Evolutionary conservation across 2,888 invertebrate species (phyloP).

Genomic region (Meghimatium bilineatum): DNA sequence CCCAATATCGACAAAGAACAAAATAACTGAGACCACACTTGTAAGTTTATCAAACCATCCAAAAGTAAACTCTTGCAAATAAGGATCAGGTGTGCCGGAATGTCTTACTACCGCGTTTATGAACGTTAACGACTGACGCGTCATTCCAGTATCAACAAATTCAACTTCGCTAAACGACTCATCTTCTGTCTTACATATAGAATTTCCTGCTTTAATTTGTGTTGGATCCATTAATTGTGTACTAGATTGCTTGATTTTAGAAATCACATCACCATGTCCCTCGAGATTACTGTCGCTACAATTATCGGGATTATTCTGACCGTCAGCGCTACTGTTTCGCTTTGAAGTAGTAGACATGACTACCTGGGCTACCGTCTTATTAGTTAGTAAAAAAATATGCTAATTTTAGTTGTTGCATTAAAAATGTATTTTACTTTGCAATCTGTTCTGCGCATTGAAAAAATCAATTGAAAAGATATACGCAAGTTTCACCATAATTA

Average conservation of each 20-base stretch:
- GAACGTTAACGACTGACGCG: background rate
- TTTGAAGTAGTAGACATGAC: no score
- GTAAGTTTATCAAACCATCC: conserved; percentile 59
- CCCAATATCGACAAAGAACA: conserved; percentile 65
- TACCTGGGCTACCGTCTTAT: background rate
- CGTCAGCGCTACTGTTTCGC: background rate
- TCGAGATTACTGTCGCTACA: background rate
- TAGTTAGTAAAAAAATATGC: background rate
- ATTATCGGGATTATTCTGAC: background rate
- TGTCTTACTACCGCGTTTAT: background rate
- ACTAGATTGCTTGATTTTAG: background rate
- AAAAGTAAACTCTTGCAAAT: conserved; percentile 51
- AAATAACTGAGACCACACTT: conserved; percentile 59
- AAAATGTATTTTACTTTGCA: background rate
- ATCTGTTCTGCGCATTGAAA: background rate
- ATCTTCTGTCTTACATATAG: background rate
- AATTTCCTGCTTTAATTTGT: background rate
- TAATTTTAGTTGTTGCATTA: background rate
- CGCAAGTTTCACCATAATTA: background rate
- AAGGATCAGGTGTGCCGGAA: background rate
- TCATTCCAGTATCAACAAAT: conserved; percentile 32
- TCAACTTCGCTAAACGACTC: background rate
- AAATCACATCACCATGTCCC: no score
- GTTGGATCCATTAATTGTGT: background rate
- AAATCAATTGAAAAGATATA: background rate